Percentiles rank a stretch among this genome's conserved stretches.
Evolutionary conservation across 2,888 invertebrate species (phyloP).

Genomic region (Aspidapion aeneum): DNA sequence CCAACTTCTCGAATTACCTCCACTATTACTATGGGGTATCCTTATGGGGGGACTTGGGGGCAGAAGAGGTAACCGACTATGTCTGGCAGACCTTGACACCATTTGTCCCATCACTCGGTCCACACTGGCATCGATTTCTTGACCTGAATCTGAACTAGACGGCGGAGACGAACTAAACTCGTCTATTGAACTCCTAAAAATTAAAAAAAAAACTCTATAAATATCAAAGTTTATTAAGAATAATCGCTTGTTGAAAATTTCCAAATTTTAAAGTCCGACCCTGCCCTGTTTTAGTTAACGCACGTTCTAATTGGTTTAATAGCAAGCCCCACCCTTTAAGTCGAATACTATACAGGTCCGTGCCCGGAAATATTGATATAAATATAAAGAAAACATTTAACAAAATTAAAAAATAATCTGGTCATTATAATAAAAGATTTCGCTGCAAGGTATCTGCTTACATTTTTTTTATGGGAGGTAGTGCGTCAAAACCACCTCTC

Average conservation of each 20-base stretch:
- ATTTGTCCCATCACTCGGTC: constrained; percentile 47
- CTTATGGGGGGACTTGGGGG: constrained; percentile 43
- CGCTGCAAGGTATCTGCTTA: constrained; percentile 34
- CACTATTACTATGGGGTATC: constrained; percentile 36
- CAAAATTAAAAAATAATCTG: background rate
- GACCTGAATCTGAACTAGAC: constrained; percentile 43
- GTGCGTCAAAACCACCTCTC: constrained; percentile 54
- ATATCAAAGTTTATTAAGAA: too few relatives aligned
- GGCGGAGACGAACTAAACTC: constrained; percentile 42
- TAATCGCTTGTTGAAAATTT: too few relatives aligned
- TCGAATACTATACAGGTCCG: too few relatives aligned
- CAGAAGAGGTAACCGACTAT: constrained; percentile 45
- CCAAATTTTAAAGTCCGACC: too few relatives aligned
- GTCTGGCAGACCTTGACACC: constrained; percentile 41
- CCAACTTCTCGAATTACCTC: too few relatives aligned
- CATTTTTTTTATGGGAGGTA: constrained; percentile 64
- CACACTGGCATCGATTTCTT: constrained; percentile 39
- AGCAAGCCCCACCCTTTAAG: too few relatives aligned
- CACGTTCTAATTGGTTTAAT: too few relatives aligned
- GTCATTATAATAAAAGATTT: background rate
- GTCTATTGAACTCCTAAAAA: constrained; percentile 36
- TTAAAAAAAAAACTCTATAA: constrained; percentile 43
- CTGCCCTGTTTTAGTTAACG: too few relatives aligned
- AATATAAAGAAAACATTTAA: background rate
- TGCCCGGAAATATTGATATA: too few relatives aligned